Evolutionary conservation across 1,140 invertebrate species (phyloP).

Genomic region (Magallana ariakensis): DNA sequence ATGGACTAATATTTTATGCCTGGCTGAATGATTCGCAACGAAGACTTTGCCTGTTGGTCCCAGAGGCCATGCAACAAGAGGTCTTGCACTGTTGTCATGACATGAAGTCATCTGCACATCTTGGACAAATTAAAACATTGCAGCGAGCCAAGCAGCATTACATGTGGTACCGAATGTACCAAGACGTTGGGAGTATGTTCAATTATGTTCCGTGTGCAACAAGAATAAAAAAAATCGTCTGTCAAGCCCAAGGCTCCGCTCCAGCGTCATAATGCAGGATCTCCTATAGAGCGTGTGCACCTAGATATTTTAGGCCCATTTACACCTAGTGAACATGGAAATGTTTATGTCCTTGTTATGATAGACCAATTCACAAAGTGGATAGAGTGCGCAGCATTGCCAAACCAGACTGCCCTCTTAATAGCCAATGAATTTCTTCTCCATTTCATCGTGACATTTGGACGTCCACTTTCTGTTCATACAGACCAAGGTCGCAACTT

Average conservation of each 20-base stretch:
- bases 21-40: neutral
- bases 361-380: constrained; percentile 54
- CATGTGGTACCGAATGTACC: constrained; percentile 36
- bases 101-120: constrained; percentile 32
- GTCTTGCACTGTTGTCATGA: constrained; percentile 18
- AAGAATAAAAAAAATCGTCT: constrained; percentile 40
- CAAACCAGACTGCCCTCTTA: too few relatives aligned
- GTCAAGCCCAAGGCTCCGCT: too few relatives aligned
- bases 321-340: neutral
- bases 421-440: too few relatives aligned
- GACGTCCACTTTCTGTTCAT: too few relatives aligned
- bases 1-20: neutral
- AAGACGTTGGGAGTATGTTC: constrained; percentile 21
- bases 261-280: constrained; percentile 19
- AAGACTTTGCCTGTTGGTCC: constrained; percentile 12
- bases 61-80: constrained; percentile 5
- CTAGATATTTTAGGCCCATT: constrained; percentile 53
- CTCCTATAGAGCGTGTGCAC: constrained; percentile 47
- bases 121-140: constrained; percentile 23
- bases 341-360: constrained; percentile 52
- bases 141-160: neutral
- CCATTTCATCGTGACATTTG: too few relatives aligned
- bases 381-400: constrained; percentile 39
- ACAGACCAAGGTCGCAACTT: too few relatives aligned
- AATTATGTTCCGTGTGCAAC: constrained; percentile 41